Evolutionary conservation across 2,888 invertebrate genomes (phyloP).

Genomic region (Seira sanloemensis): DNA sequence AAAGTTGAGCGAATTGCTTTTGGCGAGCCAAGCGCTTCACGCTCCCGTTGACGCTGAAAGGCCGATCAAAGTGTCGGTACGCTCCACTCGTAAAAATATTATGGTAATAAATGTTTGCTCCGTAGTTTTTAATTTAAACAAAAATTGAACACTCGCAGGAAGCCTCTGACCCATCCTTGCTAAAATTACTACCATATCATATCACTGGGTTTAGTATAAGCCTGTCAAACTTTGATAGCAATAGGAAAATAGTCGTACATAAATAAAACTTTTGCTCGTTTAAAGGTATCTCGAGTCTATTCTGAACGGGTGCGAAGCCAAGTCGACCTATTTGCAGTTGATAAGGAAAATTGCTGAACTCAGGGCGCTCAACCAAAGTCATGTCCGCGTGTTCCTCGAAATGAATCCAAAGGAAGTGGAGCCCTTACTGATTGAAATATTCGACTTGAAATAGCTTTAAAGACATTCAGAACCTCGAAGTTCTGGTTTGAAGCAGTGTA

Average conservation of each 20-base stretch:
- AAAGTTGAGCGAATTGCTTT: constrained; percentile 88
- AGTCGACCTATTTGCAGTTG: constrained; percentile 89
- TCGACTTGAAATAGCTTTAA: constrained; percentile 85
- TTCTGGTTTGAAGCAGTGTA: too few relatives aligned
- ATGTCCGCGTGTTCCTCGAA: constrained; percentile 94
- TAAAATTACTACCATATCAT: too few relatives aligned
- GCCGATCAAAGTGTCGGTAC: constrained; percentile 69
- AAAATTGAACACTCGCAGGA: constrained; percentile 34
- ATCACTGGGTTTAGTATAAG: not conserved
- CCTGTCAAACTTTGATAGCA: too few relatives aligned
- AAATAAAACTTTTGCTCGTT: not conserved
- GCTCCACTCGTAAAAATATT: constrained; percentile 1
- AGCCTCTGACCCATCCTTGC: constrained; percentile 78
- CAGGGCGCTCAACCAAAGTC: constrained; percentile 90
- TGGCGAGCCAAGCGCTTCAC: constrained; percentile 89
- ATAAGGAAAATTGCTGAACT: constrained; percentile 95
- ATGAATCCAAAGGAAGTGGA: constrained; percentile 94
- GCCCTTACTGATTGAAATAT: constrained; percentile 95
- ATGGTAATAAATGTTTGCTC: not conserved
- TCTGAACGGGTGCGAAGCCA: constrained; percentile 87
- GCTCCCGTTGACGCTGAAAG: constrained; percentile 89
- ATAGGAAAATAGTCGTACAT: constrained; percentile 88
- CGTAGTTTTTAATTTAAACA: constrained; percentile 10
- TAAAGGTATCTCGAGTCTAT: constrained; percentile 84
- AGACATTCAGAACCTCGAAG: too few relatives aligned